A percentile compares a stretch with the other conserved stretches of the same genome.
Conservation (phyloP, 2,113 vertebrate species). For the Paramisgurnus dabryanus region DNA sequence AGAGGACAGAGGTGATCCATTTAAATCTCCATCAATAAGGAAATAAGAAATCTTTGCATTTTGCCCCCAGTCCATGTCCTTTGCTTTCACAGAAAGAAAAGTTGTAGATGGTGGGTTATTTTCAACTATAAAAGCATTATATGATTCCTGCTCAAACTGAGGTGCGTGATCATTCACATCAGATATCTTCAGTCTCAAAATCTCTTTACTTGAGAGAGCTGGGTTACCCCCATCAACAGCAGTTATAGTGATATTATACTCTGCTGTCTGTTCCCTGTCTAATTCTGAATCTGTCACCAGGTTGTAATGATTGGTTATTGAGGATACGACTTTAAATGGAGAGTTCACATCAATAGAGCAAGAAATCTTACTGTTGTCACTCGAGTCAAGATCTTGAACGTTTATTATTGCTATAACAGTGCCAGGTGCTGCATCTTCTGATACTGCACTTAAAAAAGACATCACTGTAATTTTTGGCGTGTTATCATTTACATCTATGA, state of each 20-base stretch:
- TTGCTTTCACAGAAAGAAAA: conserved; percentile 66
- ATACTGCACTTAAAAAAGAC: conserved; percentile 68
- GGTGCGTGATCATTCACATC: conserved; percentile 76
- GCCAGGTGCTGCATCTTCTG: conserved; percentile 66
- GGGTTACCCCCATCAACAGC: conserved; percentile 71
- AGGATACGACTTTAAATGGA: conserved; percentile 72
- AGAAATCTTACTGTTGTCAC: conserved; percentile 68
- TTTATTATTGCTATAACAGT: conserved; percentile 76
- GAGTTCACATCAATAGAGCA: conserved; percentile 66
- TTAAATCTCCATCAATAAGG: conserved; percentile 65
- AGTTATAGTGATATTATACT: conserved; percentile 80
- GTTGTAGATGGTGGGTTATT: conserved; percentile 70
- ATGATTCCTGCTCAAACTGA: conserved; percentile 58
- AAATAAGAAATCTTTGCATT: conserved; percentile 72
- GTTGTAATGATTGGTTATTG: conserved; percentile 71
- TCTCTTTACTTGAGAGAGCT: conserved; percentile 63
- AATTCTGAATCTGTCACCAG: conserved; percentile 73
- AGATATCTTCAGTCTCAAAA: conserved; percentile 67
- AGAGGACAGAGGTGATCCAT: conserved; percentile 56
- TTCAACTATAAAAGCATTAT: conserved; percentile 63
- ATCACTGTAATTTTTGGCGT: conserved; percentile 71
- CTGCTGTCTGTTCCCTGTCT: conserved; percentile 79
- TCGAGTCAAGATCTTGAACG: conserved; percentile 74
- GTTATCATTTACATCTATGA: conserved; percentile 76
- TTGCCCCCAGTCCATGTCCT: conserved; percentile 66